Conservation (phyloP, 2,797 vertebrate species). For the Platalea minor region DNA sequence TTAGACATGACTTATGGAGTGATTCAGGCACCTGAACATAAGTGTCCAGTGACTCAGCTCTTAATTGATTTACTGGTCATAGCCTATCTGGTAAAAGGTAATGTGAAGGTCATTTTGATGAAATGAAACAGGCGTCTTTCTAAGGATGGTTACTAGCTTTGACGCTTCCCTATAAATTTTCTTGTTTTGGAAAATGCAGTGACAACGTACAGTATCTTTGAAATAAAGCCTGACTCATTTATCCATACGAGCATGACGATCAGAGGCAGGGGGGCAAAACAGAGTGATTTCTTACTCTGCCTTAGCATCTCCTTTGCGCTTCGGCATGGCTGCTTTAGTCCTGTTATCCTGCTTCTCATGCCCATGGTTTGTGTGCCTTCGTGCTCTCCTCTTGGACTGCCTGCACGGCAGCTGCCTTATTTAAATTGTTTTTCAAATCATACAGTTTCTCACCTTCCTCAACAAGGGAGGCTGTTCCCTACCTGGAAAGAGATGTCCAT, state of each 20-base stretch:
- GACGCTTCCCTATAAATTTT: not conserved
- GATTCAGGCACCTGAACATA: not conserved
- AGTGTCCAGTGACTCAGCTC: not conserved
- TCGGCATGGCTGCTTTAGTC: not conserved
- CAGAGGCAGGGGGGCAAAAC: not conserved
- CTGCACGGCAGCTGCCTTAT: not conserved
- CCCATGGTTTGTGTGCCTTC: not conserved
- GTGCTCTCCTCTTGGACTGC: not conserved
- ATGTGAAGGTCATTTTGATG: not conserved
- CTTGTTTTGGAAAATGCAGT: not conserved
- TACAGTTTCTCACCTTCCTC: not conserved
- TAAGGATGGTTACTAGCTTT: not conserved
- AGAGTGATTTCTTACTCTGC: not conserved
- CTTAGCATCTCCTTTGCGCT: not conserved
- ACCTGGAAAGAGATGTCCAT: not conserved
- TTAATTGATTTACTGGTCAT: not conserved
- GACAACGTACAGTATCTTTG: not conserved
- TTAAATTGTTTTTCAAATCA: not conserved
- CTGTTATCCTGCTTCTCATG: not conserved
- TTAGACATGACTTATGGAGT: conserved; percentile 13
- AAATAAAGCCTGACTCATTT: not conserved
- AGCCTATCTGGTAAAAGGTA: not conserved
- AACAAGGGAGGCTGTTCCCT: not conserved
- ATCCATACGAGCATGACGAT: not conserved
- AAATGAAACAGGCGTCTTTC: not conserved